Evolutionary conservation across 2,797 vertebrate species (phyloP).

Genomic region (Melanotaenia maccullochi): DNA sequence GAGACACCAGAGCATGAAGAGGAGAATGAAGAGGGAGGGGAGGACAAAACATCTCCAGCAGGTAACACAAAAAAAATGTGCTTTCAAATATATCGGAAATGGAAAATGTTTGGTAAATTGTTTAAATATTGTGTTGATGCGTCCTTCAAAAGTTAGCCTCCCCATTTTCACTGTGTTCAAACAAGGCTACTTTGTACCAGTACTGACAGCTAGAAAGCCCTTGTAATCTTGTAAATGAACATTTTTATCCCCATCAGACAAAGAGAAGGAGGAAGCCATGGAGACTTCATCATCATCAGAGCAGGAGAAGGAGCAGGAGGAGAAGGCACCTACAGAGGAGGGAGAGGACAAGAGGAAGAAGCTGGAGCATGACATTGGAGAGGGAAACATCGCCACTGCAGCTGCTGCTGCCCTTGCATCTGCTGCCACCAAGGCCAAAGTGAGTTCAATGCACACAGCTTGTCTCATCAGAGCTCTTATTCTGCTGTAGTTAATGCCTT

Average conservation of each 20-base stretch:
- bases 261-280: conserved; percentile 90
- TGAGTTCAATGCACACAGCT: conserved; percentile 61
- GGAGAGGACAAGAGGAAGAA: conserved; percentile 89
- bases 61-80: conserved; percentile 43
- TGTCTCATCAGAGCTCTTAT: not conserved
- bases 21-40: conserved; percentile 70
- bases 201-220: too few relatives aligned
- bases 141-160: not conserved
- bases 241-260: conserved; percentile 60
- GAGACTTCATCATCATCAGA: conserved; percentile 85
- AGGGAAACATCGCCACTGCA: conserved; percentile 96
- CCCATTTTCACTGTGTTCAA: not conserved
- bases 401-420: conserved; percentile 96
- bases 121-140: not conserved
- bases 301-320: conserved; percentile 84
- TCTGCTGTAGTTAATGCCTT: not conserved
- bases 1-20: conserved; percentile 74
- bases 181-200: too few relatives aligned
- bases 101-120: too few relatives aligned
- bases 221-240: not conserved
- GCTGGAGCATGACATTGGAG: conserved; percentile 92
- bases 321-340: conserved; percentile 85
- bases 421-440: conserved; percentile 98
- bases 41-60: conserved; percentile 67
- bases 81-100: too few relatives aligned